Evolutionary conservation across 2,888 invertebrate species (phyloP).

Genomic region (Chrysolina americana): DNA sequence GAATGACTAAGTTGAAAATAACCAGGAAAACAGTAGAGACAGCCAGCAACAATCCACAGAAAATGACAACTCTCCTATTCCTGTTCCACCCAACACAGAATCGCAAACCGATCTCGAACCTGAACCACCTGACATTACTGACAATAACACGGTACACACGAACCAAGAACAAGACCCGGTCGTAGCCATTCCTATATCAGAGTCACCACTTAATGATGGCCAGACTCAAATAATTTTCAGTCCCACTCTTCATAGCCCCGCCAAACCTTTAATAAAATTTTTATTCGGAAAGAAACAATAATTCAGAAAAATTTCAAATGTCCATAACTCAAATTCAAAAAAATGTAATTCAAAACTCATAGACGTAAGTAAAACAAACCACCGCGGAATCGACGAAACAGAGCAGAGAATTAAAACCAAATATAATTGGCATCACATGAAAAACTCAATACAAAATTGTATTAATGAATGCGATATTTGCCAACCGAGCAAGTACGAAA

Average conservation of each 20-base stretch:
- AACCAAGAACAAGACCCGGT: background rate
- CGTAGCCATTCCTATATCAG: conserved; percentile 15
- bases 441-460: conserved; percentile 26
- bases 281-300: conserved; percentile 28
- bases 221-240: conserved; percentile 14
- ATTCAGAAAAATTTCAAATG: conserved; percentile 19
- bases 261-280: conserved; percentile 3
- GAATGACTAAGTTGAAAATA: background rate
- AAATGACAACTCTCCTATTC: background rate
- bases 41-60: conserved; percentile 14
- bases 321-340: no score
- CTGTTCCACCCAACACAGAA: conserved; percentile 25
- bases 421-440: conserved; percentile 36
- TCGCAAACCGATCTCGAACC: background rate
- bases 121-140: conserved; percentile 24
- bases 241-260: background rate
- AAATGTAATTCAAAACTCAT: conserved; percentile 22
- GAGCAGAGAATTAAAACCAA: conserved; percentile 22
- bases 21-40: background rate
- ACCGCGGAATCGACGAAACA: conserved; percentile 29
- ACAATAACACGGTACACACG: background rate
- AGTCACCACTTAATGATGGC: conserved; percentile 8
- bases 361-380: conserved; percentile 25
- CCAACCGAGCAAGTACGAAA: conserved; percentile 31
- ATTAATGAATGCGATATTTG: conserved; percentile 36